phyloP scores from a whole-genome alignment of 2,113 vertebrate genomes.

The Rana temporaria region DNA sequence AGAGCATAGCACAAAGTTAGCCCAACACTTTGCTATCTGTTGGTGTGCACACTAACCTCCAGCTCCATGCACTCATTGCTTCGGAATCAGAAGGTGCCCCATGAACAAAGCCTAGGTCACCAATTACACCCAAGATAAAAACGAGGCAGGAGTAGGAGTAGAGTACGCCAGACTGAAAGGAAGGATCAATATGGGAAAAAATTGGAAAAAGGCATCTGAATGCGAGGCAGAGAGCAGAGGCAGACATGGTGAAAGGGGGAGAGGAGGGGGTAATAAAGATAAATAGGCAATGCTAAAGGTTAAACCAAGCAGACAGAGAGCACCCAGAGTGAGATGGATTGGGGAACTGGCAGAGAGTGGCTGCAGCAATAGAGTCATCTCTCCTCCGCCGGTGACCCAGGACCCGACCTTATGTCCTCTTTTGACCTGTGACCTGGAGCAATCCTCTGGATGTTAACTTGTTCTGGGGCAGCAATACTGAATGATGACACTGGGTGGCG shows the following conservation, averaged over 20 bases:
- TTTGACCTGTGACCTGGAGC: slow-evolving; percentile 33
- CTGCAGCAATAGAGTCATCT: slow-evolving; percentile 41
- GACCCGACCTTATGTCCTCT: slow-evolving; percentile 46
- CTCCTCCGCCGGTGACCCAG: slow-evolving; percentile 35
- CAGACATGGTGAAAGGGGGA: slow-evolving; percentile 8
- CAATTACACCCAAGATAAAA: neutral
- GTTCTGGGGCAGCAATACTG: neutral
- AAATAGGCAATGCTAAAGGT: slow-evolving; percentile 45
- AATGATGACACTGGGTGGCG: slow-evolving; percentile 29
- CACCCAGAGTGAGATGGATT: slow-evolving; percentile 45
- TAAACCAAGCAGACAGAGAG: slow-evolving; percentile 45
- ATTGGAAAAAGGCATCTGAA: slow-evolving; percentile 1
- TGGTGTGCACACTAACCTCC: no score
- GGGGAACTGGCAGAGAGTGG: slow-evolving; percentile 10
- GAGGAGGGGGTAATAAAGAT: slow-evolving; percentile 43
- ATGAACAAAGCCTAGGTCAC: no score
- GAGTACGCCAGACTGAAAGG: neutral
- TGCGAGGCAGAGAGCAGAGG: neutral
- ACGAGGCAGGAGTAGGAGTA: neutral
- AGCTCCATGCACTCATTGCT: no score
- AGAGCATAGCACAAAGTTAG: no score
- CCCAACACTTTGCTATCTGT: no score
- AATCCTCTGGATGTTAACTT: neutral
- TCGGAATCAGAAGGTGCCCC: no score
- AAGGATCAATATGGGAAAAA: slow-evolving; percentile 11